phyloP scores from a whole-genome alignment of 37 sponge, comb jelly and placozoan species.

The Axinella damicornis region DNA sequence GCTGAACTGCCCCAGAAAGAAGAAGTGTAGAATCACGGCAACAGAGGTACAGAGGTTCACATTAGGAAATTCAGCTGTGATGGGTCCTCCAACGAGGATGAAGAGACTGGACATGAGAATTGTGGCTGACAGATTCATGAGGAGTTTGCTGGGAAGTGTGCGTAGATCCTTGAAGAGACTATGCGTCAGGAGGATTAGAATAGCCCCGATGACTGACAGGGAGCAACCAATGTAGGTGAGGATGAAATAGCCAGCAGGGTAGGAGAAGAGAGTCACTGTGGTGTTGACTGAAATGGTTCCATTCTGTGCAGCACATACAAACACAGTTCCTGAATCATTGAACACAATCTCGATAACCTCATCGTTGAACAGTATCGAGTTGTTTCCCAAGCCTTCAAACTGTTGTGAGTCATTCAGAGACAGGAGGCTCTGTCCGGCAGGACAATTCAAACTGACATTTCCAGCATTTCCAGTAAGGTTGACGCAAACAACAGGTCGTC shows the following conservation, averaged over 20 bases:
- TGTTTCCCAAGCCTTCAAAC: not conserved
- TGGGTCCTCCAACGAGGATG: not conserved
- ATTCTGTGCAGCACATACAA: constrained; percentile 20
- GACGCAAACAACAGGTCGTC: constrained; percentile 18
- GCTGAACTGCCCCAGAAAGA: constrained; percentile 46
- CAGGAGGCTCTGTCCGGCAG: too few relatives aligned
- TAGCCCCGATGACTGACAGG: constrained; percentile 52
- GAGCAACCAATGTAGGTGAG: constrained; percentile 60
- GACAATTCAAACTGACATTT: too few relatives aligned
- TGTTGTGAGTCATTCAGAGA: too few relatives aligned
- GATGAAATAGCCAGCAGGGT: constrained; percentile 11
- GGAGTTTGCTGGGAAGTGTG: constrained; percentile 34
- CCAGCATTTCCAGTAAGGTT: too few relatives aligned
- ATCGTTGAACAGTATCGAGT: not conserved
- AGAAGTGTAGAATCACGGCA: constrained; percentile 52
- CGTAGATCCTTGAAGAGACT: constrained; percentile 58
- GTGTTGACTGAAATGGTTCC: not conserved
- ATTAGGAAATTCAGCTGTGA: too few relatives aligned
- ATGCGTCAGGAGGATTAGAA: constrained; percentile 55
- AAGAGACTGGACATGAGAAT: constrained; percentile 45
- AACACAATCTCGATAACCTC: not conserved
- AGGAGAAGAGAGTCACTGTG: not conserved
- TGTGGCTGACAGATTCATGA: constrained; percentile 51
- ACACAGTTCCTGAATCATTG: too few relatives aligned
- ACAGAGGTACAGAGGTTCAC: constrained; percentile 11